A percentile compares a stretch with the other conserved stretches of the same genome.
These are phyloP conservation scores for Gallinago paraguaiae DNA, from an alignment of 2,113 vertebrate genomes.

Conservation along the genomic window DNA sequence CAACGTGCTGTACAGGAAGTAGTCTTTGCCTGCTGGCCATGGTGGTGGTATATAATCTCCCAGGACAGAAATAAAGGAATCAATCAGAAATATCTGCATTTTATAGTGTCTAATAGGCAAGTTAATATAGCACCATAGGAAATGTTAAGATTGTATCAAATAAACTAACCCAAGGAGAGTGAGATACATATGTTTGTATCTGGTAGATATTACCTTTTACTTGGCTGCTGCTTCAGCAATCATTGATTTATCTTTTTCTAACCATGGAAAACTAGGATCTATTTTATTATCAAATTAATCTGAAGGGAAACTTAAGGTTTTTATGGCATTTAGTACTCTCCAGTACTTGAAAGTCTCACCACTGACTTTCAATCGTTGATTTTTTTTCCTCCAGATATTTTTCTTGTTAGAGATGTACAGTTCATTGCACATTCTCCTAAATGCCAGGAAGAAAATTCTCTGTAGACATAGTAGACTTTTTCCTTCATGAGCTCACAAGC, in stretches of 20 bases:
- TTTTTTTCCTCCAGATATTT: background rate
- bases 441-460: background rate
- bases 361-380: background rate
- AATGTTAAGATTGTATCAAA: background rate
- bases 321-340: background rate
- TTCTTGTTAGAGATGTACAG: background rate
- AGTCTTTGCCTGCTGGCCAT: background rate
- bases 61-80: background rate
- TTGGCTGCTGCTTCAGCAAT: background rate
- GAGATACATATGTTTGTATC: accelerated
- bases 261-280: background rate
- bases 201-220: background rate
- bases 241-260: background rate
- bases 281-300: background rate
- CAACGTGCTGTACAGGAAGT: accelerated
- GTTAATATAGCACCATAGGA: background rate
- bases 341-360: background rate
- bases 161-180: background rate
- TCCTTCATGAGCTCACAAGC: background rate
- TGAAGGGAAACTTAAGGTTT: background rate
- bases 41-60: background rate
- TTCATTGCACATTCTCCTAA: background rate
- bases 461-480: background rate
- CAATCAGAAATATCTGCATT: background rate
- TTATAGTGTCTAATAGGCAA: background rate